Evolutionary conservation across 2,888 invertebrate species (phyloP).

Genomic region (Polydrusus cervinus): DNA sequence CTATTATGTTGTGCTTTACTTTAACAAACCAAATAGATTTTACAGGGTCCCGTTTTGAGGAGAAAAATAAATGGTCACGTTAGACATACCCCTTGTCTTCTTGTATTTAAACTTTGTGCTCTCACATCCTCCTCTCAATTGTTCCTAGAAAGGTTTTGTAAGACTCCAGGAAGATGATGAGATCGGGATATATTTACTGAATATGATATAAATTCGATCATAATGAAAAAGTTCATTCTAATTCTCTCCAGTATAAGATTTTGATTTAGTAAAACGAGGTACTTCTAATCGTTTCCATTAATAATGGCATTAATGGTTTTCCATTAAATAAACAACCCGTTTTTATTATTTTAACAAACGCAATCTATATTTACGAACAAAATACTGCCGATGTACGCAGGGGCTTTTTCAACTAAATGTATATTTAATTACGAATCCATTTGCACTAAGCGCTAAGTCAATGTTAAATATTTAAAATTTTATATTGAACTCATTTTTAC

Average conservation of each 20-base stretch:
- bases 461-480: constrained; percentile 34
- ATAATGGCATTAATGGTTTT: constrained; percentile 47
- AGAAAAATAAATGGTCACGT: no score
- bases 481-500: constrained; percentile 26
- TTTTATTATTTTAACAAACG: constrained; percentile 47
- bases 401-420: constrained; percentile 44
- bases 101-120: no score
- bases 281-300: constrained; percentile 9
- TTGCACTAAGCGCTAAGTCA: constrained; percentile 42
- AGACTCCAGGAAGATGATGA: no score
- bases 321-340: constrained; percentile 46
- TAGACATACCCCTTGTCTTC: no score
- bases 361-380: constrained; percentile 38
- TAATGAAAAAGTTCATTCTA: no score
- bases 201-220: no score
- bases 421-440: constrained; percentile 53
- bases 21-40: no score
- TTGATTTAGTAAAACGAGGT: not conserved
- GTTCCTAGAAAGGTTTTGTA: no score
- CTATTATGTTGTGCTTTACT: no score
- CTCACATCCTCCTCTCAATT: no score
- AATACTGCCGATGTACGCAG: constrained; percentile 7
- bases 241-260: not conserved
- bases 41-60: no score
- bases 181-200: no score